These are phyloP conservation scores for Stichopus horrens DNA, from an alignment of 53 echinoderm and acorn worm species.

Conservation along the genomic window DNA sequence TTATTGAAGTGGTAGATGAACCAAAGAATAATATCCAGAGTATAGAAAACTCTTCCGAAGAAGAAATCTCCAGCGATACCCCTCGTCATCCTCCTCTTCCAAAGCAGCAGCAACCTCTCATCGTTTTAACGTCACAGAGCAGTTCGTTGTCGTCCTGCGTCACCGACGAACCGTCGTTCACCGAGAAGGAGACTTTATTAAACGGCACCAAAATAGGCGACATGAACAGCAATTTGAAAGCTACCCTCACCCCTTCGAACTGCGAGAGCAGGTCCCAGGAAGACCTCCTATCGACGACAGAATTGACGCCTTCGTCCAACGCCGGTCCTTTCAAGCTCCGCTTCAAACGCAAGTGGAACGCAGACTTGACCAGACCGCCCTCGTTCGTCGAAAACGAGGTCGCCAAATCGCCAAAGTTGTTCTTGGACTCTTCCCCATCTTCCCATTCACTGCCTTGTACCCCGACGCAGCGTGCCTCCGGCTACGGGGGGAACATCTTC, in stretches of 20 bases:
- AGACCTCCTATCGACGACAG: slow-evolving; percentile 33
- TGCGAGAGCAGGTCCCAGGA: slow-evolving; percentile 57
- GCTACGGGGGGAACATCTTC: slow-evolving; percentile 76
- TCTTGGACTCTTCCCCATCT: slow-evolving; percentile 64
- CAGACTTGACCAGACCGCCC: slow-evolving; percentile 77
- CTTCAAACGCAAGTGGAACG: slow-evolving; percentile 95
- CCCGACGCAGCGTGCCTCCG: slow-evolving; percentile 75
- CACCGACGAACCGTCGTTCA: too few species aligned
- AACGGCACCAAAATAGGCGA: slow-evolving; percentile 44
- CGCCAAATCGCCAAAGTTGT: slow-evolving; percentile 92
- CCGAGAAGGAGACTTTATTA: slow-evolving; percentile 17
- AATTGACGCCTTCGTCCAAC: slow-evolving; percentile 30
- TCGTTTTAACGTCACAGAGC: slow-evolving; percentile 57
- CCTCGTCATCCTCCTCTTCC: slow-evolving; percentile 46
- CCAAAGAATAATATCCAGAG: slow-evolving; percentile 7
- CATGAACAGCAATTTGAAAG: slow-evolving; percentile 57
- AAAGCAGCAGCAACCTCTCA: slow-evolving; percentile 45
- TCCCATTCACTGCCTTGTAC: slow-evolving; percentile 94
- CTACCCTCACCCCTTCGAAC: slow-evolving; percentile 55
- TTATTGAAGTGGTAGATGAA: slow-evolving; percentile 50
- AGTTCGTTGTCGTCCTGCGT: slow-evolving; percentile 3
- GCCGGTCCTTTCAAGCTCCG: slow-evolving; percentile 95
- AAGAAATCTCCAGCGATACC: neutral
- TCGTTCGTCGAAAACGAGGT: slow-evolving; percentile 77
- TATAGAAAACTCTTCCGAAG: neutral